phyloP scores from a whole-genome alignment of 2,113 vertebrate species.

The Egretta garzetta region DNA sequence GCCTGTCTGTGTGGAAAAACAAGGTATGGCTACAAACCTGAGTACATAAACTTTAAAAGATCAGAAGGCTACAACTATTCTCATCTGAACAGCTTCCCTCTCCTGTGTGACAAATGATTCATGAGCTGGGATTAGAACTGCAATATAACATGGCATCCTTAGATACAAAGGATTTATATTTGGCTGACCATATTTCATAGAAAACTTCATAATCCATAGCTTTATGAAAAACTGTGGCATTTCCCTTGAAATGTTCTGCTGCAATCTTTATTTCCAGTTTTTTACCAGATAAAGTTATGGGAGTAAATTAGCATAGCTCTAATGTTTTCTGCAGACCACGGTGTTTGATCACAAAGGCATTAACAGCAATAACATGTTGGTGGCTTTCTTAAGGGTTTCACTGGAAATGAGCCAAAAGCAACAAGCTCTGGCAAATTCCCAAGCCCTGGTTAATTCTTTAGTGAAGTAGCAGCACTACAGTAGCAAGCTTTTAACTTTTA shows the following conservation, averaged over 20 bases:
- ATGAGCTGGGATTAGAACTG: background rate
- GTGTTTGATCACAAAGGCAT: slow-evolving; percentile 27
- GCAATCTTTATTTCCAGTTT: background rate
- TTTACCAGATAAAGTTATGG: background rate
- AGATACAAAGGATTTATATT: background rate
- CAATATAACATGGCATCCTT: background rate
- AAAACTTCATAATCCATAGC: background rate
- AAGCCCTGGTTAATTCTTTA: slow-evolving; percentile 6
- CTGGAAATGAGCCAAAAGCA: slow-evolving; percentile 40
- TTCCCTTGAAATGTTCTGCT: background rate
- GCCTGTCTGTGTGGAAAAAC: background rate
- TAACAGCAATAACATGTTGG: slow-evolving; percentile 2
- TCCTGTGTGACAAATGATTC: background rate
- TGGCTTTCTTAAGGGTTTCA: slow-evolving; percentile 30
- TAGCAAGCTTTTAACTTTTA: slow-evolving; percentile 10
- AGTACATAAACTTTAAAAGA: background rate
- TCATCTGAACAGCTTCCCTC: background rate
- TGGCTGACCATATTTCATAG: background rate
- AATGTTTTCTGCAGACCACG: background rate
- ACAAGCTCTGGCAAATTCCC: slow-evolving; percentile 46
- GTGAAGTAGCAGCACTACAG: background rate
- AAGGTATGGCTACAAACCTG: background rate
- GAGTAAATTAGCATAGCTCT: background rate
- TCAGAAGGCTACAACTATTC: background rate
- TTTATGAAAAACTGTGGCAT: background rate